Evolutionary conservation across 2,888 invertebrate genomes (phyloP).

Genomic region (Drosophila mayaguana): DNA sequence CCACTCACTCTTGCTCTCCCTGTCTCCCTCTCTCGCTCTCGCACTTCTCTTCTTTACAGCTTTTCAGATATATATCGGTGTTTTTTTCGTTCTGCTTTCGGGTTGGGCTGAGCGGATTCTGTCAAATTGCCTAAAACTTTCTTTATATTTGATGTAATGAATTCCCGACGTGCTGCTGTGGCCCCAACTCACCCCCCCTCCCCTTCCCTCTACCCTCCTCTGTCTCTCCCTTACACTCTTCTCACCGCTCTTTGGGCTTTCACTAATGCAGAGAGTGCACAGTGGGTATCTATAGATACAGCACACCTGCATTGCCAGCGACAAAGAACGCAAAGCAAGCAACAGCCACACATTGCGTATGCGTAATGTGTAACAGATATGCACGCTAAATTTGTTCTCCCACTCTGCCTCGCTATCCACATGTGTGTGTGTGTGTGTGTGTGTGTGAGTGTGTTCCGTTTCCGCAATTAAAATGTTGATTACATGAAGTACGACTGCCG

Average conservation of each 20-base stretch:
- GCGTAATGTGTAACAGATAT: conserved; percentile 74
- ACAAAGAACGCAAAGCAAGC: conserved; percentile 38
- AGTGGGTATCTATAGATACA: conserved; percentile 25
- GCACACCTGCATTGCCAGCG: conserved; percentile 53
- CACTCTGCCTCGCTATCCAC: conserved; percentile 8
- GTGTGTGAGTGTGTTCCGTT: conserved; percentile 71
- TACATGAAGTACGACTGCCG: conserved; percentile 80
- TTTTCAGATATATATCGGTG: not conserved
- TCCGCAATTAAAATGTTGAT: conserved; percentile 82
- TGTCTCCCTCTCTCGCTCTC: not conserved
- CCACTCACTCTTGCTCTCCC: not conserved
- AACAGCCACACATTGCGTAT: conserved; percentile 64
- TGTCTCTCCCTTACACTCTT: too few relatives aligned
- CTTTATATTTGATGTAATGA: conserved; percentile 80
- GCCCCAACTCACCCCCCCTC: not conserved
- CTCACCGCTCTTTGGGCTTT: conserved; percentile 18
- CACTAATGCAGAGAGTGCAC: conserved; percentile 47
- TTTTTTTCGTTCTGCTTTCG: conserved; percentile 10
- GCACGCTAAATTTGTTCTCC: conserved; percentile 18
- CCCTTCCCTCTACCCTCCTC: too few relatives aligned
- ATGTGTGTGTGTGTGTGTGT: conserved; percentile 16
- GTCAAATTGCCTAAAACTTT: conserved; percentile 81
- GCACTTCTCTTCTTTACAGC: conserved; percentile 2
- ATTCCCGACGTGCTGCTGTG: conserved; percentile 69
- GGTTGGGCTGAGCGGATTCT: conserved; percentile 43